A percentile compares a stretch with the other conserved stretches of the same genome.
Conservation (phyloP, 1,140 invertebrate species). For the Grapholita molesta region DNA sequence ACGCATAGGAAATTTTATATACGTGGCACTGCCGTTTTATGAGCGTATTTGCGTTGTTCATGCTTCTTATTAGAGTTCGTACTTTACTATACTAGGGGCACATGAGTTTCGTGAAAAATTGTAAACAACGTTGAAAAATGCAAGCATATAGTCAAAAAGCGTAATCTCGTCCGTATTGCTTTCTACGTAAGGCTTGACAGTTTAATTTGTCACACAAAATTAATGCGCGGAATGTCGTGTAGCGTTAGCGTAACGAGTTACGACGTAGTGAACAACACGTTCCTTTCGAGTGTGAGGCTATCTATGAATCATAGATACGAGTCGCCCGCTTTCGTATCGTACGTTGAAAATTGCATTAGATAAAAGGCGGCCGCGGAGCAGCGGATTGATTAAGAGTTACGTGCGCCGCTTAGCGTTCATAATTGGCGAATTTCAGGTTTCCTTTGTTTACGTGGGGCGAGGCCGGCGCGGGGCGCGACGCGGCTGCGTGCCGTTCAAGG, state of each 20-base stretch:
- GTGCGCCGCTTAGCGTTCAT: conserved; percentile 30
- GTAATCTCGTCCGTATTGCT: background rate
- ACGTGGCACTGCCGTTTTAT: conserved; percentile 23
- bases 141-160: background rate
- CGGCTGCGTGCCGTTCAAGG: conserved; percentile 66
- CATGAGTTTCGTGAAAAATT: background rate
- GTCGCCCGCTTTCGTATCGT: background rate
- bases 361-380: conserved; percentile 3
- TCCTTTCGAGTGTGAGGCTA: background rate
- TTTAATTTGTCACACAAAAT: background rate
- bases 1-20: conserved; percentile 20
- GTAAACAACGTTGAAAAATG: background rate
- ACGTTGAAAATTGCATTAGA: conserved; percentile 7
- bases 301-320: conserved; percentile 11
- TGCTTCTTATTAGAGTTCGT: background rate
- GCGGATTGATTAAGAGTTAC: conserved; percentile 20
- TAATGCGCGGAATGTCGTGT: background rate
- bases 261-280: conserved; percentile 16
- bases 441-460: conserved; percentile 74
- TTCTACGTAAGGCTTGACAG: background rate
- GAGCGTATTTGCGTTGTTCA: background rate
- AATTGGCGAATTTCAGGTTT: conserved; percentile 56
- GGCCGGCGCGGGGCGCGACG: conserved; percentile 34
- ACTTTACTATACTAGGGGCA: background rate
- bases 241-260: conserved; percentile 11